These are phyloP conservation scores for Scolanthus callimorphus DNA, from an alignment of 92 coral and sea anemone genomes.

Conservation along the genomic window DNA sequence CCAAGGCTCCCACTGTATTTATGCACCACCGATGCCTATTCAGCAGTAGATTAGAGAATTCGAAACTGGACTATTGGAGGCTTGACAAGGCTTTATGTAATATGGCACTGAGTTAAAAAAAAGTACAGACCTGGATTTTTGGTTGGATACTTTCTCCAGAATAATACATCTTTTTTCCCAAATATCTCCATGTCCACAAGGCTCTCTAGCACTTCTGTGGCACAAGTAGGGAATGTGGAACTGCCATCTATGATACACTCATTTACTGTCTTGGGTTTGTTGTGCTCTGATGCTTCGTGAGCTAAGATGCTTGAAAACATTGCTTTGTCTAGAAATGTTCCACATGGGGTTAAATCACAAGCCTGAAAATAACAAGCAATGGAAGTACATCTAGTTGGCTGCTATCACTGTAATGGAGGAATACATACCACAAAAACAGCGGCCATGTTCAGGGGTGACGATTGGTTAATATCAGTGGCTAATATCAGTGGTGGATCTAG, in stretches of 20 bases:
- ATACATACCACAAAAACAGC: too few relatives aligned
- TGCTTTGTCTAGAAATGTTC: conserved; percentile 37
- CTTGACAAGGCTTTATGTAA: too few relatives aligned
- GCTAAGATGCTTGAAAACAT: conserved; percentile 12
- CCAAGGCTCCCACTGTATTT: too few relatives aligned
- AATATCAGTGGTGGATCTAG: too few relatives aligned
- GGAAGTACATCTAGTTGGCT: too few relatives aligned
- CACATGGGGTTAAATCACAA: conserved; percentile 6
- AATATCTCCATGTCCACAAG: conserved; percentile 26
- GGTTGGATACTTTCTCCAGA: conserved; percentile 35
- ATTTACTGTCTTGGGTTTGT: conserved; percentile 22
- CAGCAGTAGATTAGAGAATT: too few relatives aligned
- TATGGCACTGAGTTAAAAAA: too few relatives aligned
- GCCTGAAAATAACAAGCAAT: conserved; percentile 8
- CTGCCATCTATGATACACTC: conserved; percentile 35
- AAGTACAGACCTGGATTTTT: conserved; percentile 27
- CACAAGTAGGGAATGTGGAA: conserved; percentile 23
- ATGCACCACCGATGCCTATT: too few relatives aligned
- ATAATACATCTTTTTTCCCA: conserved; percentile 18
- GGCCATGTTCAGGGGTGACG: too few relatives aligned
- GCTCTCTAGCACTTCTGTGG: conserved; percentile 25
- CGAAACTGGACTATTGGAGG: too few relatives aligned
- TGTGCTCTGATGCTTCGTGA: conserved; percentile 7
- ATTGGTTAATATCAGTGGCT: too few relatives aligned
- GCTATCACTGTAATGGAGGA: too few relatives aligned